These are phyloP conservation scores for Fratercula arctica DNA, from an alignment of 2,797 vertebrate species.

Conservation along the genomic window DNA sequence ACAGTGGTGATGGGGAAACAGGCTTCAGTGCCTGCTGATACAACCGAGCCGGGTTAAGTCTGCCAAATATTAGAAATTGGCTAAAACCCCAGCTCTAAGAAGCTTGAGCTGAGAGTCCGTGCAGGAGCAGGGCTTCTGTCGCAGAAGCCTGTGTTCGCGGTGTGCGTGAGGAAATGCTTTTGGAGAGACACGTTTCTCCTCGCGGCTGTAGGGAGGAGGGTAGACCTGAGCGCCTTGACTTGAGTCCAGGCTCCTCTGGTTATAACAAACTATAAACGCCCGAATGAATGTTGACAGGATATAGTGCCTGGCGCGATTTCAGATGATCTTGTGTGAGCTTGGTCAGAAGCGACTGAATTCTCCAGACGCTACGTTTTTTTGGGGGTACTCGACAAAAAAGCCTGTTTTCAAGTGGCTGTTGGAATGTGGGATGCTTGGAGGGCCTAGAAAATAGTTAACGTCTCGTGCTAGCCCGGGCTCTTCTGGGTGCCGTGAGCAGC, in stretches of 20 bases:
- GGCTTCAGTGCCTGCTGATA: background rate
- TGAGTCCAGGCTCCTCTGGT: background rate
- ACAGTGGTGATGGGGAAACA: background rate
- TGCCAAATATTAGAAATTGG: background rate
- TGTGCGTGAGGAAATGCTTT: background rate
- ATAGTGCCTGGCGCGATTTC: background rate
- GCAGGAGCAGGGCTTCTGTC: background rate
- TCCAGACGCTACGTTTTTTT: background rate
- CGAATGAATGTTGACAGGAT: background rate
- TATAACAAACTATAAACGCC: background rate
- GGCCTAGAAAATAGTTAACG: background rate
- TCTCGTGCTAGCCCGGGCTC: background rate
- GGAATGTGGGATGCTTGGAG: background rate
- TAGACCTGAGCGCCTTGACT: background rate
- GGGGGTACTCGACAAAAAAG: background rate
- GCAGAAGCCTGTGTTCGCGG: rapidly evolving
- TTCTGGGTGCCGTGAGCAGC: background rate
- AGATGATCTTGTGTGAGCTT: background rate
- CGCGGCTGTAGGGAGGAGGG: background rate
- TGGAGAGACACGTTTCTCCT: background rate
- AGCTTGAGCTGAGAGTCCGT: rapidly evolving
- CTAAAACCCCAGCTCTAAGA: background rate
- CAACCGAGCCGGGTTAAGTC: background rate
- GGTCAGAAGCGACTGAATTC: background rate
- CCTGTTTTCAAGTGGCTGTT: background rate